phyloP scores from a whole-genome alignment of 2,113 vertebrate genomes.

The Peromyscus leucopus region DNA sequence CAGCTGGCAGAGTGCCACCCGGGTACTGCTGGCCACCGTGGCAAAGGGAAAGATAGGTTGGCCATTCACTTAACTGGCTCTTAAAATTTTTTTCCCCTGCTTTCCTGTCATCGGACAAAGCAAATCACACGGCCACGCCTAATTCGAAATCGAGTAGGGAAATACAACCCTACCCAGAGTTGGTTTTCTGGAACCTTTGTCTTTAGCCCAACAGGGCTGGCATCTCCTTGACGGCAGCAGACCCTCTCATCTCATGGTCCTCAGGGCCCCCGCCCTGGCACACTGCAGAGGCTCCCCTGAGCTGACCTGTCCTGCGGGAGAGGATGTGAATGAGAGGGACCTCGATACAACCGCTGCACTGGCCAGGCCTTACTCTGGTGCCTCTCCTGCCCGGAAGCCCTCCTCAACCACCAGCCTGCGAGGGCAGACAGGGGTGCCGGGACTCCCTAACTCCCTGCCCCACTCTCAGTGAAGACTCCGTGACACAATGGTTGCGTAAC shows the following conservation, averaged over 20 bases:
- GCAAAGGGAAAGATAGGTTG: neutral
- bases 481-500: neutral
- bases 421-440: neutral
- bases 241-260: neutral
- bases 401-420: neutral
- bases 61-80: neutral
- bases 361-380: neutral
- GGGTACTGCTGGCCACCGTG: neutral
- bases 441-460: neutral
- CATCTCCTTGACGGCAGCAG: neutral
- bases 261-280: neutral
- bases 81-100: neutral
- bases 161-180: no score
- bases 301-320: neutral
- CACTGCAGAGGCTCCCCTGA: neutral
- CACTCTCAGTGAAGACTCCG: neutral
- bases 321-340: neutral
- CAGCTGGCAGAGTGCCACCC: accelerated
- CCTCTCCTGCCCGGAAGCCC: neutral
- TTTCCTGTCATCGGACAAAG: neutral
- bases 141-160: neutral
- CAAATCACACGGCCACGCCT: neutral
- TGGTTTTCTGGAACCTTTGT: neutral
- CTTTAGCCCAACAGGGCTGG: neutral
- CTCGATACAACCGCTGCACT: neutral